These are phyloP conservation scores for Conomelus anceps DNA, from an alignment of 2,888 invertebrate genomes.

Conservation along the genomic window DNA sequence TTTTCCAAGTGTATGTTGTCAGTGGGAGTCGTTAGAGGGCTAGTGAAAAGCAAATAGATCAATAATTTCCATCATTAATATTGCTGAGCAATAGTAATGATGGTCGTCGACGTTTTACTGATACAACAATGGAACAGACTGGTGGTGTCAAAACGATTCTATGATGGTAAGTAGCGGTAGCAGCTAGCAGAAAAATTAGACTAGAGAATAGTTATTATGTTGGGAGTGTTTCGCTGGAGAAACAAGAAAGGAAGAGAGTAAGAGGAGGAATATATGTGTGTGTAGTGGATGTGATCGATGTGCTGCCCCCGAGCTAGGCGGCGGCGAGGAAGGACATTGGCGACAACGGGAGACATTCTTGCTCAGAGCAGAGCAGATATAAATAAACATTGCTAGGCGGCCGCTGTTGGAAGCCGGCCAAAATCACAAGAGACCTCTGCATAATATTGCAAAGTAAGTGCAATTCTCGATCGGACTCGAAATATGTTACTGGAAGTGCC, in stretches of 20 bases:
- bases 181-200: not conserved
- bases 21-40: not conserved
- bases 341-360: not conserved
- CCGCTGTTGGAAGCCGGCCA: not conserved
- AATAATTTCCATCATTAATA: too few relatives aligned
- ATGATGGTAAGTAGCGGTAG: not conserved
- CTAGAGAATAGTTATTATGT: not conserved
- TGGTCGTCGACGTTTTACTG: not conserved
- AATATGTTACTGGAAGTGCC: conserved; percentile 6
- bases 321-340: not conserved
- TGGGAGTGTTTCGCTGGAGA: not conserved
- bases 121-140: not conserved
- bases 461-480: conserved; percentile 4
- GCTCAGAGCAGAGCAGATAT: not conserved
- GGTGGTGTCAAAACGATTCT: not conserved
- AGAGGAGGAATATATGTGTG: not conserved
- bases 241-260: not conserved
- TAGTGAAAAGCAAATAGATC: not conserved
- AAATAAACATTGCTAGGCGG: not conserved
- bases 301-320: not conserved
- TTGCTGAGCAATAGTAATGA: not conserved
- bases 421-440: conserved; percentile 6
- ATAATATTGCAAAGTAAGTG: conserved; percentile 13
- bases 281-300: not conserved
- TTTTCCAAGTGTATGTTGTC: too few relatives aligned